Percentiles rank a stretch among this genome's conserved stretches.
phyloP scores from a whole-genome alignment of 1,140 invertebrate species.

The Elysia chlorotica region DNA sequence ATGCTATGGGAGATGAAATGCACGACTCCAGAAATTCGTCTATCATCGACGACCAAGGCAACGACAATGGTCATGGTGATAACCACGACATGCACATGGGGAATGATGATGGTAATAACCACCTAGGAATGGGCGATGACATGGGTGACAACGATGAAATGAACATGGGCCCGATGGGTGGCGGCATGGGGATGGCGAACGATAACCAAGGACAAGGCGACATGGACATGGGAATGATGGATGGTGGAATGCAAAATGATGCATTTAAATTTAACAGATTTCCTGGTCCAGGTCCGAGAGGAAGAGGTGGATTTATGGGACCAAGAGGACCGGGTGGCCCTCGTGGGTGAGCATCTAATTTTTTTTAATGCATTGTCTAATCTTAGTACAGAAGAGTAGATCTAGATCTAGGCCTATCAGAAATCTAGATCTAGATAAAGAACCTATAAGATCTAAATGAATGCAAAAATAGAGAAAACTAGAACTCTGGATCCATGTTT shows the following conservation, averaged over 20 bases:
- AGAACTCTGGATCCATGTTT: too few relatives aligned
- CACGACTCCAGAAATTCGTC: slow-evolving; percentile 2
- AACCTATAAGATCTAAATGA: too few relatives aligned
- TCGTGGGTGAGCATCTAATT: slow-evolving; percentile 21
- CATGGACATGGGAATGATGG: slow-evolving; percentile 20
- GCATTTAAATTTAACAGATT: slow-evolving; percentile 27
- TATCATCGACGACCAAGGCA: slow-evolving; percentile 9
- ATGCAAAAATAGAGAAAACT: too few relatives aligned
- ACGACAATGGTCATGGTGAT: not conserved
- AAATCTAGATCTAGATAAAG: too few relatives aligned
- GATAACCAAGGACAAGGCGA: slow-evolving; percentile 18
- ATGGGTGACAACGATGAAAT: not conserved
- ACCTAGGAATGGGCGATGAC: slow-evolving; percentile 9
- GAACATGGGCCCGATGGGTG: slow-evolving; percentile 18
- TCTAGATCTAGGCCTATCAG: too few relatives aligned
- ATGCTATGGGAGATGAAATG: slow-evolving; percentile 21
- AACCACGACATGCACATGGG: slow-evolving; percentile 2
- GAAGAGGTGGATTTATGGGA: slow-evolving; percentile 31
- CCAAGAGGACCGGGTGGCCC: slow-evolving; percentile 24
- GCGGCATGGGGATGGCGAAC: slow-evolving; percentile 3
- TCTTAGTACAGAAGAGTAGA: too few relatives aligned
- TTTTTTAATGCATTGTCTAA: too few relatives aligned
- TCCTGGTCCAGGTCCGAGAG: slow-evolving; percentile 24
- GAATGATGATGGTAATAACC: not conserved
- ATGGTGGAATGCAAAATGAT: slow-evolving; percentile 19